Evolutionary conservation across 2,888 invertebrate species (phyloP), one percentile per base, ranked within the genome.

Genomic region (Rhorus exstirpatorius): DNA sequence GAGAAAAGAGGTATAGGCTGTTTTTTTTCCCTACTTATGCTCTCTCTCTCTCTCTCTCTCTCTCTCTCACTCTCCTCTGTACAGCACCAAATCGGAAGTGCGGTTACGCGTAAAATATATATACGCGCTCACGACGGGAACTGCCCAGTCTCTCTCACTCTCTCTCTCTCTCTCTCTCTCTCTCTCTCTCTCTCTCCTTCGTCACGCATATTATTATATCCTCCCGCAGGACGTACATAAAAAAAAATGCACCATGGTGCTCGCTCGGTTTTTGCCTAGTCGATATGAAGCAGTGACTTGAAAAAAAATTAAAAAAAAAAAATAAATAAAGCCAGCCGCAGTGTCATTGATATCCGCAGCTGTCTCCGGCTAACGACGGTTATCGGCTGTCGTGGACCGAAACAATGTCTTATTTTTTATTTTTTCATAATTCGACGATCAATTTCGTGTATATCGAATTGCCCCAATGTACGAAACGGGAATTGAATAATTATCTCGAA

Each of bases 281-380:
- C 61, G 61, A 74, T 70, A 74, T 70, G 31, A 35, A 80, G 70
- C 76, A 65, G 63, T 68, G 80, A 75, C 68, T 70, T 38, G 38
- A 21, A 67, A 60, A 60, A 70, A 72, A 72, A 12, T n/a, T n/a
- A 44, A 41, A 3, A 63, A 55, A 65, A 51, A 67, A 76, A 76
- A n/a, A n/a, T n/a, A n/a, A n/a, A n/a, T n/a, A n/a, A 74, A 58
- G 14, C 51, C 21, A 51, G 58, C 60, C n/a, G n/a, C 74, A 79
- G 77, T 51, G 76, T 81, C 81, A 84, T 77, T 81, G 79, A 81
- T 79, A 81, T 76, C 61, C 63, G 72, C 85, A 85, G 84, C 85
- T 85, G 85, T n/a, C n/a, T 70, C 68, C 71, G 46, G 38, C 60
- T 12, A 70, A 63, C 78, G 81, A 80, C 83, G 74, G 63, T 78